Percentiles rank a stretch among this genome's conserved stretches.
Evolutionary conservation across 2,113 vertebrate genomes (phyloP).

Genomic region (Vulpes ferrilata): DNA sequence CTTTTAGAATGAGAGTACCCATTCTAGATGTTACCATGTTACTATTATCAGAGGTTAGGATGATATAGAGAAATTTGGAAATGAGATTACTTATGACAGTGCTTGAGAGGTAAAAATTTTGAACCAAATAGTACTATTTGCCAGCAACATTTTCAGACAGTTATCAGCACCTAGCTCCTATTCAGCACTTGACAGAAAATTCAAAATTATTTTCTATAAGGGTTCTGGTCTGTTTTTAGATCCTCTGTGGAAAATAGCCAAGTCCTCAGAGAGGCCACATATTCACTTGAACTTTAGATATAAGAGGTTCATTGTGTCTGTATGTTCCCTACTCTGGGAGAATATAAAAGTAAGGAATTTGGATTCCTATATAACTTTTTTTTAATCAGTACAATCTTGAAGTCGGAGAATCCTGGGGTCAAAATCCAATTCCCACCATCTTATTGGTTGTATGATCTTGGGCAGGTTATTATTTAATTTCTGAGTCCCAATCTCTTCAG

Average conservation of each 20-base stretch:
- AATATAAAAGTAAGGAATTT: slow-evolving; percentile 6
- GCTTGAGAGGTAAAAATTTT: neutral
- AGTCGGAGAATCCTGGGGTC: slow-evolving; percentile 29
- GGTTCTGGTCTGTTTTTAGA: neutral
- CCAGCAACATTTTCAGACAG: neutral
- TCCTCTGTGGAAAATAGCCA: slow-evolving; percentile 28
- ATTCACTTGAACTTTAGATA: slow-evolving; percentile 37
- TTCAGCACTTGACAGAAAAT: neutral
- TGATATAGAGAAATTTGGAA: neutral
- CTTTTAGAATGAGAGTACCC: neutral
- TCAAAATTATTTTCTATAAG: neutral
- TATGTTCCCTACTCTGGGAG: neutral
- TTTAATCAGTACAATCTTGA: neutral
- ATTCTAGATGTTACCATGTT: neutral
- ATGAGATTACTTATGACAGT: neutral
- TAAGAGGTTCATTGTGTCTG: neutral
- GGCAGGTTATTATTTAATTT: slow-evolving; percentile 30
- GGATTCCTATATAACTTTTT: neutral
- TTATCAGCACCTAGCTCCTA: neutral
- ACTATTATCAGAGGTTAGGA: neutral
- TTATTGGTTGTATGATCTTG: slow-evolving; percentile 27
- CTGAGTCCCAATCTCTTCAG: neutral
- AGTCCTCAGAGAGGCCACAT: neutral
- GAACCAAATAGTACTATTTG: neutral
- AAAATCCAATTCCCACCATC: neutral